Evolutionary conservation across 2,888 invertebrate genomes (phyloP).

Genomic region (Monopis laevigella): DNA sequence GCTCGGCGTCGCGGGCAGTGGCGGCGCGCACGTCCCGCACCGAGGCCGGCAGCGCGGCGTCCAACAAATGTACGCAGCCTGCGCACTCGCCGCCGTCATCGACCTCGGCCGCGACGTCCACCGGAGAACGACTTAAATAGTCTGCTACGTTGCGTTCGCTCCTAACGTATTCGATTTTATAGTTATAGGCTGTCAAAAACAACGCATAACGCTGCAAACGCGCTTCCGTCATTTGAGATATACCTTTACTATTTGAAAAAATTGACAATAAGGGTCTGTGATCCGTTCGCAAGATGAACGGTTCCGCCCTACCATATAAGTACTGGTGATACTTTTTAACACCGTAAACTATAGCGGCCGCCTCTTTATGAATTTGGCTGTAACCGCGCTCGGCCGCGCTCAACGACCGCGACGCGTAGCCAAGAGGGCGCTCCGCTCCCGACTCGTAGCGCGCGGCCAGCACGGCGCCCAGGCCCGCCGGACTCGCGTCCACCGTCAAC

Average conservation of each 20-base stretch:
- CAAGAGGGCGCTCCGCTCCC: not conserved
- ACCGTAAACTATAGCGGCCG: not conserved
- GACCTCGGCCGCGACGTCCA: not conserved
- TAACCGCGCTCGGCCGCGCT: not conserved
- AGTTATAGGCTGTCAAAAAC: too few species aligned
- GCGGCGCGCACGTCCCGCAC: too few species aligned
- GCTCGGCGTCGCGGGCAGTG: too few species aligned
- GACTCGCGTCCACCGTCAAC: not conserved
- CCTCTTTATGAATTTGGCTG: not conserved
- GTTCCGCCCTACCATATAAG: not conserved
- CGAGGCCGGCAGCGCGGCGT: too few species aligned
- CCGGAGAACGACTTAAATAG: too few species aligned
- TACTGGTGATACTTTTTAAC: not conserved
- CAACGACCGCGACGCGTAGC: not conserved
- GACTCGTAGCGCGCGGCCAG: too few species aligned
- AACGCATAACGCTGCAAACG: not conserved
- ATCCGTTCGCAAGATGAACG: not conserved
- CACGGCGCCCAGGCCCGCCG: not conserved
- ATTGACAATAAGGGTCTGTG: not conserved
- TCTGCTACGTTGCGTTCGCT: too few species aligned
- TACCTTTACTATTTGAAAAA: not conserved
- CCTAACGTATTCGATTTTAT: too few species aligned
- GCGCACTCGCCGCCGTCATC: not conserved
- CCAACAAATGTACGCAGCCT: too few species aligned
- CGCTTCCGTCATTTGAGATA: not conserved